Conservation (phyloP, 2,797 vertebrate genomes). For the Taeniopygia guttata region DNA sequence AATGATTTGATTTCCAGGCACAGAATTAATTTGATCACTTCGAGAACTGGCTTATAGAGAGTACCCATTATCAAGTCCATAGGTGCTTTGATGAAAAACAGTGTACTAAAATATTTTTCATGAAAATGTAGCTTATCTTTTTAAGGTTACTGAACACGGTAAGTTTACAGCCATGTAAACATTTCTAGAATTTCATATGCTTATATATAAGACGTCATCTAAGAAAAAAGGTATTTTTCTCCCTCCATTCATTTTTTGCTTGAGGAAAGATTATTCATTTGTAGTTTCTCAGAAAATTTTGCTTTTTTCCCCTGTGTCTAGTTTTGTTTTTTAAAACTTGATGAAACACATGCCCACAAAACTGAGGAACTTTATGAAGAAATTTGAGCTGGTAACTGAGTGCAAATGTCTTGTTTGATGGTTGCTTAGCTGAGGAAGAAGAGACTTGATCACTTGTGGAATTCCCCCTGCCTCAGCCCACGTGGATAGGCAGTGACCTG, state of each 20-base stretch:
- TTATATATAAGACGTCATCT: neutral
- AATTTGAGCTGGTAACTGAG: neutral
- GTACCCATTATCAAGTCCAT: neutral
- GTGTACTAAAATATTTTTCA: neutral
- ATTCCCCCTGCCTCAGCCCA: neutral
- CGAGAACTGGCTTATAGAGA: neutral
- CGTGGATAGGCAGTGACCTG: neutral
- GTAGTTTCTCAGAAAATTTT: neutral
- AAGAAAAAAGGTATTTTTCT: neutral
- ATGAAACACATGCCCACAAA: accelerated
- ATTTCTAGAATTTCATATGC: neutral
- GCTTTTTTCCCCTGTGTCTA: neutral
- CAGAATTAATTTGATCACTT: neutral
- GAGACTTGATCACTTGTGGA: neutral
- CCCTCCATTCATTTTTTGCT: neutral
- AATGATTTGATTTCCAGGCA: neutral
- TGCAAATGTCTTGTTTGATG: neutral
- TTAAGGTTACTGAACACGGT: neutral
- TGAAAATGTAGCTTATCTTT: neutral
- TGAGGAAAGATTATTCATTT: neutral
- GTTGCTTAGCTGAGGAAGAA: neutral
- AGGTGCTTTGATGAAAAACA: neutral
- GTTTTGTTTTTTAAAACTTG: neutral
- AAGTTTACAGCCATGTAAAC: neutral
- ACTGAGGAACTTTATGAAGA: neutral